Base-by-base conservation (phyloP, 2,113 vertebrate species). In the Mystacornis crossleyi region DNA sequence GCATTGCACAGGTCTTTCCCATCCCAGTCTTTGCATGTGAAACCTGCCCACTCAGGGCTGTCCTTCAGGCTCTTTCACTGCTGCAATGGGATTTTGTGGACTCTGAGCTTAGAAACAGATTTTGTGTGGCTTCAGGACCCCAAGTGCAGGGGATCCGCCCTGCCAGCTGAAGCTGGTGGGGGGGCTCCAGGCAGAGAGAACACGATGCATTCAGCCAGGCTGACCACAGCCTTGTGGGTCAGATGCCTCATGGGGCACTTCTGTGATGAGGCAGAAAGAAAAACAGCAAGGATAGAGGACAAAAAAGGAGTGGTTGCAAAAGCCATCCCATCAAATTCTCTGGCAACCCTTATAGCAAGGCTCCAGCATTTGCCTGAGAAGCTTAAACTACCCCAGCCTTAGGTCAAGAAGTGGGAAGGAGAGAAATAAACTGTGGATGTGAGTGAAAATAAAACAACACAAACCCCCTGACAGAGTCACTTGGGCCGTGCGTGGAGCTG, bases 391-490 rank as follows among this genome's bases (percentile, higher is more conserved):
- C 6, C 9, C 24, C 50, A 91, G 33, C 64, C 87, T 82, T 62
- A 92, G 95, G 88, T 94, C 92, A 96, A 61, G 51, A 75, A 93
- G 92, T 95, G 71, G 90, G 90, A 96, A 83, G 82, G 48, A 93
- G 53, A 90, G 79, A 96, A 94, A 81, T 94, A 95, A 97, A 96
- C 96, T 55, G 60, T 90, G 70, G 42, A 57, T 80, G 34, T 72
- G 51, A 94, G 43, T 42, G 47, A 81, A 95, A 95, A 95, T 84
- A 90, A 89, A 95, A 78, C 64, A 92, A 81, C 69, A 60, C 58
- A 33, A 28, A 5, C 6, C 8, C 34, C n/a, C 33, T 3, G 20
- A 26, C 57, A 67, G 69, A 3, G 73, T 78, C 75, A 33, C 51
- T 88, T 25, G 67, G 51, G 48, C 81, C 53, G 16, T 50, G 43